Percentiles rank a stretch among this genome's conserved stretches.
These are phyloP conservation scores for Idaea dimidiata DNA, from an alignment of 2,888 invertebrate species.

Conservation along the genomic window DNA sequence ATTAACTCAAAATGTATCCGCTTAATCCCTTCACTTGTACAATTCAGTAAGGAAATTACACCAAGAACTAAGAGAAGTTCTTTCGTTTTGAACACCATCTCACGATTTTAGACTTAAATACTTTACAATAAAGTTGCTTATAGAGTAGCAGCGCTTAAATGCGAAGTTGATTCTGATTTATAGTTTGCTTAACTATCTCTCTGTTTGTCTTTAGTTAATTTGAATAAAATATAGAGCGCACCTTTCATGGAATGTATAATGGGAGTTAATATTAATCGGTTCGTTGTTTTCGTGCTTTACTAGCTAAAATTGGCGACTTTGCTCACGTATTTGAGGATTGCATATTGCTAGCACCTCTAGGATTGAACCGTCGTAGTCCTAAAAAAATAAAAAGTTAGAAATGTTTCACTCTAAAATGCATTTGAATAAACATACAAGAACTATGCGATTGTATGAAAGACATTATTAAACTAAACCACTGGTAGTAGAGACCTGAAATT, in stretches of 20 bases:
- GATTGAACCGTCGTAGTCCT: no score
- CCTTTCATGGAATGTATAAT: conserved; percentile 8
- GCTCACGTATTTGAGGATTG: no score
- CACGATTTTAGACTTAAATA: conserved; percentile 44
- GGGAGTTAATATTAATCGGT: not conserved
- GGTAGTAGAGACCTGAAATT: no score
- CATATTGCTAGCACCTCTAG: no score
- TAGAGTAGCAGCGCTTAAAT: conserved; percentile 20
- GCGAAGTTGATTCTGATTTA: conserved; percentile 50
- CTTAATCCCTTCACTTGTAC: conserved; percentile 29
- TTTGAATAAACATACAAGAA: no score
- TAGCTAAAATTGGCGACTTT: no score
- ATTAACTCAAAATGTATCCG: conserved; percentile 16
- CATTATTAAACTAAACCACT: no score
- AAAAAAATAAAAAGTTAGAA: no score
- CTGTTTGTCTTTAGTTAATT: conserved; percentile 58
- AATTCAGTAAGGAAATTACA: conserved; percentile 49
- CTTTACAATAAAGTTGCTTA: conserved; percentile 31
- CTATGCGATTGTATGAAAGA: no score
- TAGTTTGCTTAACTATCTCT: conserved; percentile 55
- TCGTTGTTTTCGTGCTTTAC: not conserved
- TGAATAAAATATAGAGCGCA: conserved; percentile 46
- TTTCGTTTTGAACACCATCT: conserved; percentile 48
- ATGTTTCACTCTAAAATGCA: no score
- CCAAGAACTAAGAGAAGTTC: conserved; percentile 46